Percentiles rank a stretch among this genome's conserved stretches.
These are phyloP conservation scores for Vandiemenella viatica DNA, from an alignment of 2,888 invertebrate genomes.

Conservation along the genomic window DNA sequence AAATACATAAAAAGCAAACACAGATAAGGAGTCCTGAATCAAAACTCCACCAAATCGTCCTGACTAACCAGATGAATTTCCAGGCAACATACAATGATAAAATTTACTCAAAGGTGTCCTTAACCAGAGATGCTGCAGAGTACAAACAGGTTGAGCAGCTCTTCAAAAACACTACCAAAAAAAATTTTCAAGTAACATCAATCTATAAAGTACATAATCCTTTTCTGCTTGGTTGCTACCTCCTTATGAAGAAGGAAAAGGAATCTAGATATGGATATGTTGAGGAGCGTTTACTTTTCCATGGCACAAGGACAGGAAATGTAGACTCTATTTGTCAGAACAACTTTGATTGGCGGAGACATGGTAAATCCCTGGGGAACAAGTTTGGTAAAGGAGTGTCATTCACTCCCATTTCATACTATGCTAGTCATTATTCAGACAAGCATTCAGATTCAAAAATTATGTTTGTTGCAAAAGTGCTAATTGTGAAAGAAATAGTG, in stretches of 20 bases:
- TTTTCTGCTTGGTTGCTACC: slow-evolving; percentile 8
- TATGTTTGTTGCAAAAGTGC: slow-evolving; percentile 22
- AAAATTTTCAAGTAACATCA: background rate
- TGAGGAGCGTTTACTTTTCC: slow-evolving; percentile 8
- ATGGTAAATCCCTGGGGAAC: background rate
- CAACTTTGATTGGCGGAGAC: background rate
- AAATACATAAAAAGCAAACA: too few relatives aligned
- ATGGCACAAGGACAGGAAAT: slow-evolving; percentile 11
- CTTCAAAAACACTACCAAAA: slow-evolving; percentile 1
- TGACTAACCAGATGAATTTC: too few relatives aligned
- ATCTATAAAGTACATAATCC: slow-evolving; percentile 2
- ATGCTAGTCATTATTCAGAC: slow-evolving; percentile 12
- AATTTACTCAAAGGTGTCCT: too few relatives aligned
- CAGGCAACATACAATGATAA: too few relatives aligned
- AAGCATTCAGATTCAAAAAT: slow-evolving; percentile 13
- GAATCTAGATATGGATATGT: background rate
- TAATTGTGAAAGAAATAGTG: slow-evolving; percentile 16
- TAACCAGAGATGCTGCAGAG: too few relatives aligned
- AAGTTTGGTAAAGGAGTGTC: slow-evolving; percentile 7
- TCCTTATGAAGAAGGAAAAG: slow-evolving; percentile 15
- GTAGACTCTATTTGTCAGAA: slow-evolving; percentile 7
- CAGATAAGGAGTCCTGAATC: too few relatives aligned
- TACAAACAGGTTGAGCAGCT: background rate
- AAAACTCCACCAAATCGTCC: too few relatives aligned
- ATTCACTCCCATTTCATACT: slow-evolving; percentile 11